These are phyloP conservation scores for Trinorchestia longiramus DNA, from an alignment of 1,140 invertebrate genomes.

Conservation along the genomic window DNA sequence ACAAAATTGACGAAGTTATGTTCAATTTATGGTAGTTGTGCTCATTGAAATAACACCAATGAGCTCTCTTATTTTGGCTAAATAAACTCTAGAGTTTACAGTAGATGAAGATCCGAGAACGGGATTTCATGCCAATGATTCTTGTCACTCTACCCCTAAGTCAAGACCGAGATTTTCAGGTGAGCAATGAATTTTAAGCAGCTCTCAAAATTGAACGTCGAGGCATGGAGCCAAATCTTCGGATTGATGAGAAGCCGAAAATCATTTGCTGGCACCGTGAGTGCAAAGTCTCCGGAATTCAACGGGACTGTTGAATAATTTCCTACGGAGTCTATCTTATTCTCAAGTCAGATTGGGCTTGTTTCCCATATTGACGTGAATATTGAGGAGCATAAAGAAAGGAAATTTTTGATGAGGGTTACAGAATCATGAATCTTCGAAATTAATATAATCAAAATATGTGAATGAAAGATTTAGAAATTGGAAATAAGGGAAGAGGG, in stretches of 20 bases:
- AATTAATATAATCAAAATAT: no score
- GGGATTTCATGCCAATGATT: background rate
- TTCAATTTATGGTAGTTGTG: background rate
- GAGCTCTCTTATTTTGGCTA: background rate
- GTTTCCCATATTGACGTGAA: no score
- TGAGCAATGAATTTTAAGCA: slow-evolving; percentile 9
- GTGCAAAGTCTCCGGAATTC: background rate
- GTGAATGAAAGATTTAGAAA: no score
- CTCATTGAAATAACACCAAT: background rate
- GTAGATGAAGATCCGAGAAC: background rate
- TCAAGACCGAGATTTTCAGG: background rate
- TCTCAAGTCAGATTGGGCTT: background rate
- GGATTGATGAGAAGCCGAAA: slow-evolving; percentile 4
- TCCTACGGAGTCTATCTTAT: background rate
- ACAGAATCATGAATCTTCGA: no score
- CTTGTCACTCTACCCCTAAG: background rate
- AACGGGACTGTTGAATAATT: background rate
- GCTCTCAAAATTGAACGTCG: slow-evolving; percentile 6
- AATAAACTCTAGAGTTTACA: background rate
- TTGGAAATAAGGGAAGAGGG: no score
- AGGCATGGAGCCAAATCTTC: background rate
- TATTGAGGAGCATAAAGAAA: no score
- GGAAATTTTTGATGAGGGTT: no score
- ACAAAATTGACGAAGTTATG: background rate
- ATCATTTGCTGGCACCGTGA: background rate